A percentile compares a stretch with the other conserved stretches of the same genome.
phyloP scores from a whole-genome alignment of 2,888 invertebrate species.

The Eupeodes latifasciatus region DNA sequence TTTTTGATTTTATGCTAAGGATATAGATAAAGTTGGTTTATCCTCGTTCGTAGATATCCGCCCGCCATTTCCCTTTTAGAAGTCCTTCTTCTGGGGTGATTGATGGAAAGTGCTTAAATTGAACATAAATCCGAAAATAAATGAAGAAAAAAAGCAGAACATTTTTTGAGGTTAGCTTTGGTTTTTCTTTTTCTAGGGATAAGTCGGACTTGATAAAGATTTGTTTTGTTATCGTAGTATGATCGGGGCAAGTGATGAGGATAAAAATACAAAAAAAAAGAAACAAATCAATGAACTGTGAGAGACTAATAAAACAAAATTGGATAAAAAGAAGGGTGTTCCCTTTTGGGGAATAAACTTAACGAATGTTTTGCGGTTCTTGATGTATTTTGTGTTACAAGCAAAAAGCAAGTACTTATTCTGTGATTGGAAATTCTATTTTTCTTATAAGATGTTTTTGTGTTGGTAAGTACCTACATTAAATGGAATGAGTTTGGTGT shows the following conservation, averaged over 20 bases:
- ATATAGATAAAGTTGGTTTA: background rate
- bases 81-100: background rate
- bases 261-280: background rate
- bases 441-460: background rate
- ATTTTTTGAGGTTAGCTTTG: background rate
- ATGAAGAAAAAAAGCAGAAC: constrained; percentile 10
- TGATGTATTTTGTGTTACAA: background rate
- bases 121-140: constrained; percentile 20
- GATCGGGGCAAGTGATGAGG: background rate
- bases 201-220: constrained; percentile 24
- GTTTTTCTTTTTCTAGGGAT: background rate
- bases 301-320: constrained; percentile 19
- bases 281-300: constrained; percentile 9
- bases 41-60: background rate
- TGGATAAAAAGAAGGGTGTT: background rate
- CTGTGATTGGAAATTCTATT: background rate
- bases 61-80: no score
- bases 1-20: background rate
- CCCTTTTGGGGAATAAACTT: background rate
- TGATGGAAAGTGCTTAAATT: constrained; percentile 36
- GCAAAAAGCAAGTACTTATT: background rate
- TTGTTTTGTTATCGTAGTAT: background rate
- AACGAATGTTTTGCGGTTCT: background rate
- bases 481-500: background rate
- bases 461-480: no score